Evolutionary conservation across 2,888 invertebrate genomes (phyloP), one percentile per base, ranked within the genome.

Genomic region (Augiades crinisus): DNA sequence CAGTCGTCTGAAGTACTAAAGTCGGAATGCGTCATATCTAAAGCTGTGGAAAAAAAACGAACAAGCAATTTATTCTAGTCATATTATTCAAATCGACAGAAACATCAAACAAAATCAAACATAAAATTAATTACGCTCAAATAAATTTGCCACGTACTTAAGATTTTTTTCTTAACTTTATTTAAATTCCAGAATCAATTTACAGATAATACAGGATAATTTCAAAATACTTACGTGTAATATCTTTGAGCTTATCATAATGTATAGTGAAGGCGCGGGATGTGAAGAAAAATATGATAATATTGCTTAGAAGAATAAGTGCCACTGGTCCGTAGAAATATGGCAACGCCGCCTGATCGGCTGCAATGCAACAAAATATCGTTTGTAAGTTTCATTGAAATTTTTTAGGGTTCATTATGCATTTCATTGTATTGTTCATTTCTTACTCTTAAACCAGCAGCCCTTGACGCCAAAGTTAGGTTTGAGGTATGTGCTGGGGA

Each of bases 311-410:
- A 2, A 92, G 81, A 22, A 92, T 85, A 12, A 91, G 59, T 2
- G 91, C 91, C 30, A 92, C 89, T 5, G 92, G 92, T 12, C 91
- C 90, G 73, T 92, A 93, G 75, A 93, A 93, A 67, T 92, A 93
- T 7, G 91, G 91, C 66, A 92, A 70, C 2, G 92, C 91, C 46
- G 91, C 88, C 56, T 85, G 76, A 63, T 92, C 91, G 64, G 91
- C 92, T 93, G 81, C 22, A 60, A 68, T 62, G 47, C 63, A 70
- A 46, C 45, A 22, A 33, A 19, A 49, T 33, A 46, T n/a, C n/a
- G n/a, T n/a, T n/a, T n/a, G n/a, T n/a, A n/a, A n/a, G n/a, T n/a
- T n/a, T n/a, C n/a, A n/a, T n/a, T n/a, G n/a, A n/a, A n/a, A n/a
- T n/a, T n/a, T n/a, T n/a, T n/a, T n/a, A n/a, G n/a, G n/a, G n/a